These are phyloP conservation scores for Acrocephalus scirpaceus DNA, from an alignment of 2,797 vertebrate species.

Conservation along the genomic window DNA sequence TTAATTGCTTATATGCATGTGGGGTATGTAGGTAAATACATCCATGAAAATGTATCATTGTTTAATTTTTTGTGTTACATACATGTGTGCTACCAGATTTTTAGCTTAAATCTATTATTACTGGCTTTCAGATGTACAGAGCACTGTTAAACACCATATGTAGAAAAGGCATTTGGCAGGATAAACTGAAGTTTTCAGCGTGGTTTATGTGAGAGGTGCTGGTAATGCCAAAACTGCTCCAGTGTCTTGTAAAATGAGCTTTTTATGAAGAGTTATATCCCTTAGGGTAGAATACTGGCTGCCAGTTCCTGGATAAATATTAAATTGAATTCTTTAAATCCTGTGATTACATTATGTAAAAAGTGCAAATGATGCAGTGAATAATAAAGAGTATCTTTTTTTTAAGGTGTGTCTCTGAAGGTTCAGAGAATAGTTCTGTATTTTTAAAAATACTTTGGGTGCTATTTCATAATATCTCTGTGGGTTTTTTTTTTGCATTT, in stretches of 20 bases:
- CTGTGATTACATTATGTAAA: slow-evolving; percentile 16
- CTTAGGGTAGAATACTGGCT: slow-evolving; percentile 21
- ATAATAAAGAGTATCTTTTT: neutral
- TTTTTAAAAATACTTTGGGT: neutral
- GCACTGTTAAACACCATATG: slow-evolving; percentile 26
- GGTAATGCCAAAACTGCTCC: slow-evolving; percentile 54
- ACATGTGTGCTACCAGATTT: neutral
- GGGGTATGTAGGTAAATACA: neutral
- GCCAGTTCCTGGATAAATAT: slow-evolving; percentile 40
- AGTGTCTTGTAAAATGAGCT: slow-evolving; percentile 34
- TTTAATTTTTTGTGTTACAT: slow-evolving; percentile 5
- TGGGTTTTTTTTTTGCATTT: neutral
- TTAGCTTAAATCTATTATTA: slow-evolving; percentile 37
- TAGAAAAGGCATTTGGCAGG: slow-evolving; percentile 44
- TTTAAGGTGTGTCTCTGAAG: neutral
- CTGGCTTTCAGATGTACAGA: slow-evolving; percentile 17
- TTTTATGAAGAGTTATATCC: neutral
- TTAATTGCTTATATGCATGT: neutral
- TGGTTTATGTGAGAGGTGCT: slow-evolving; percentile 38
- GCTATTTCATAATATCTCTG: neutral
- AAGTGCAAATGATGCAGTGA: slow-evolving; percentile 13
- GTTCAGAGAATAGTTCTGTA: neutral
- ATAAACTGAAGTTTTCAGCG: slow-evolving; percentile 15
- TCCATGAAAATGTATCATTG: neutral
- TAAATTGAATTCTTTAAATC: slow-evolving; percentile 41